Evolutionary conservation across 2,797 vertebrate species (phyloP).

Genomic region (Sphaeramia orbicularis): DNA sequence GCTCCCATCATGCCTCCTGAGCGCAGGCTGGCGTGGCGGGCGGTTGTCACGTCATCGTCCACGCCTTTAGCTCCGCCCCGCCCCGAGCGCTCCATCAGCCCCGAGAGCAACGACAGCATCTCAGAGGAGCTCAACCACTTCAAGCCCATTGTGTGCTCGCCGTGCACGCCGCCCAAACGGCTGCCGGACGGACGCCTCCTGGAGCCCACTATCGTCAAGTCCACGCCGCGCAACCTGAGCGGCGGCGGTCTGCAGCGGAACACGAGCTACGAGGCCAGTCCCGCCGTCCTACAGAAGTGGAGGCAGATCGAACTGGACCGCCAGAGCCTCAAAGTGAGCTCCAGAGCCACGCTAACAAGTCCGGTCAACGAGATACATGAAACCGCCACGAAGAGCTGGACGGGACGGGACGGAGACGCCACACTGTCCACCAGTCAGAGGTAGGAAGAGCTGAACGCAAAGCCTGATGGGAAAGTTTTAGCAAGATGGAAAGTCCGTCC

Average conservation of each 20-base stretch:
- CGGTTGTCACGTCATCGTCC: conserved; percentile 48
- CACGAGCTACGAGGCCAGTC: conserved; percentile 93
- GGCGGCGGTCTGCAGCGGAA: conserved; percentile 88
- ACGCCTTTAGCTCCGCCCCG: conserved; percentile 72
- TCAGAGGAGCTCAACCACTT: conserved; percentile 98
- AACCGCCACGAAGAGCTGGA: not conserved
- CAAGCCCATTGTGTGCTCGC: conserved; percentile 97
- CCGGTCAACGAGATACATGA: conserved; percentile 51
- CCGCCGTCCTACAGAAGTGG: conserved; percentile 94
- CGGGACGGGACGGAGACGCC: conserved; percentile 19
- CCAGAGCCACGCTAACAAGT: conserved; percentile 91
- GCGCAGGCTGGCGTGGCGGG: conserved; percentile 80
- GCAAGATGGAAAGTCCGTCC: too few species aligned
- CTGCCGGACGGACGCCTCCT: conserved; percentile 91
- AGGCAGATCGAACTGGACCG: conserved; percentile 95
- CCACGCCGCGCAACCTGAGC: conserved; percentile 93
- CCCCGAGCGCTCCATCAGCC: conserved; percentile 91
- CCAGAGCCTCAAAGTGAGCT: conserved; percentile 89
- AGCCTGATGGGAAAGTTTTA: too few species aligned
- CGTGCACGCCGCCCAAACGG: conserved; percentile 95
- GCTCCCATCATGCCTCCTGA: conserved; percentile 88
- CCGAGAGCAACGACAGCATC: conserved; percentile 98
- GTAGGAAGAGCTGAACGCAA: too few species aligned
- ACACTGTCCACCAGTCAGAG: not conserved
- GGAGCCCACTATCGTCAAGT: conserved; percentile 93